Evolutionary conservation across 64 coral and sea anemone genomes (phyloP).

Genomic region (Stichodactyla mertensii): DNA sequence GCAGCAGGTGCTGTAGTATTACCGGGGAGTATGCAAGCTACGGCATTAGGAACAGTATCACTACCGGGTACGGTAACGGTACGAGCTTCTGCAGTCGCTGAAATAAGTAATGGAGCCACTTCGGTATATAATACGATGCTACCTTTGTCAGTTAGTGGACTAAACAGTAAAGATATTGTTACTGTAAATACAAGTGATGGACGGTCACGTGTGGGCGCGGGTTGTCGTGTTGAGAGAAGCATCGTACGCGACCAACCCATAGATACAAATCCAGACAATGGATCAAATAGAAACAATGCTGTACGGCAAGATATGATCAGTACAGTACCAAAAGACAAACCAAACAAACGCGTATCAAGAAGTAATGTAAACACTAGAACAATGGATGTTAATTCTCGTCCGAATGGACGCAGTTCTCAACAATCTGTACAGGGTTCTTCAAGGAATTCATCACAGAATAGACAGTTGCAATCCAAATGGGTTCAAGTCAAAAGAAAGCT

Average conservation of each 20-base stretch:
- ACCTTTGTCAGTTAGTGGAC: conserved; percentile 3
- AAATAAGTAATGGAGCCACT: conserved; percentile 27
- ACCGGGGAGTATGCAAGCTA: conserved; percentile 70
- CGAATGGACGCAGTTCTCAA: background rate
- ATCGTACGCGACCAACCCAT: background rate
- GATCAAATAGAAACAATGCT: background rate
- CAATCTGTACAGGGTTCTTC: background rate
- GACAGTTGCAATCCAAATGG: conserved; percentile 21
- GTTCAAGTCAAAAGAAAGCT: conserved; percentile 35
- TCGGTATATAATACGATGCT: conserved; percentile 1
- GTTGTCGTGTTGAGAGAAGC: background rate
- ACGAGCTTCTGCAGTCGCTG: conserved; percentile 66
- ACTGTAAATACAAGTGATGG: background rate
- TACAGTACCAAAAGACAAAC: background rate
- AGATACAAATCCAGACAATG: background rate
- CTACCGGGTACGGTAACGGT: conserved; percentile 72
- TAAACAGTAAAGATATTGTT: background rate
- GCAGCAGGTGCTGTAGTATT: conserved; percentile 45
- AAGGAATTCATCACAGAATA: background rate
- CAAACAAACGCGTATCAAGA: background rate
- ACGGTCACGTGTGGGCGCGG: background rate
- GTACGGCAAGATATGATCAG: background rate
- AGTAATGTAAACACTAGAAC: conserved; percentile 4
- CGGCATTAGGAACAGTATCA: conserved; percentile 64
- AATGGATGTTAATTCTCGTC: background rate